Evolutionary conservation across 1,140 invertebrate genomes (phyloP), one percentile per base, ranked within the genome.

Genomic region (Drosophila asahinai): DNA sequence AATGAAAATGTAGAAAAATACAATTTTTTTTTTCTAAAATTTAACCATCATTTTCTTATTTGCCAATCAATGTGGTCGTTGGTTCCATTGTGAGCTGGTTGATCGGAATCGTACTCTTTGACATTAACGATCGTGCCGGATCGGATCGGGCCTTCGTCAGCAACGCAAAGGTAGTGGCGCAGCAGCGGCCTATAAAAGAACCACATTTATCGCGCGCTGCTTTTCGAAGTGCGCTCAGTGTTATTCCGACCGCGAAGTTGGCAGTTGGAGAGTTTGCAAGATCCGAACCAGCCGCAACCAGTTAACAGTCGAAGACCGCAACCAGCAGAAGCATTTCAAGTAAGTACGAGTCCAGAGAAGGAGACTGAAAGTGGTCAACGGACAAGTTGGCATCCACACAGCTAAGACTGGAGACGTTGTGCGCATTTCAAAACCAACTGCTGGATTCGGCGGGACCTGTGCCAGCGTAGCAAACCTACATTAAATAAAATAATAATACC

Each of bases 191-290:
- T 92, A 92, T 92, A 92, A 92, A 92, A 92, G 81, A 73, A 30
- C 70, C 70, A 52, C 74, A 92, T 92, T 92, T 91, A 84, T 78
- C 75, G 76, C 76, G 86, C 40, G 79, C 60, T 86, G 84, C 72
- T 92, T 91, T 92, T 91, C 64, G 58, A 78, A 84, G 83, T 77
- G 68, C 73, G 75, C 78, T 92, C 91, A 92, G 91, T 92, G 83
- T 91, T 81, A 63, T 68, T 74, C 65, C 45, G 59, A 70, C 83
- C 89, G 68, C 64, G 81, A 52, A 91, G 87, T 91, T 82, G 83
- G 81, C 78, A 82, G 87, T 76, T 73, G 49, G 47, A 54, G 52
- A 64, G 55, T 55, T 72, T 61, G 43, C 36, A 47, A 55, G 38
- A 43, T 43, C 22, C 38, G n/a, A 64, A 54, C 38, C 43, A 66